phyloP scores from a whole-genome alignment of 2,113 vertebrate species.

The Pholis gunnellus region DNA sequence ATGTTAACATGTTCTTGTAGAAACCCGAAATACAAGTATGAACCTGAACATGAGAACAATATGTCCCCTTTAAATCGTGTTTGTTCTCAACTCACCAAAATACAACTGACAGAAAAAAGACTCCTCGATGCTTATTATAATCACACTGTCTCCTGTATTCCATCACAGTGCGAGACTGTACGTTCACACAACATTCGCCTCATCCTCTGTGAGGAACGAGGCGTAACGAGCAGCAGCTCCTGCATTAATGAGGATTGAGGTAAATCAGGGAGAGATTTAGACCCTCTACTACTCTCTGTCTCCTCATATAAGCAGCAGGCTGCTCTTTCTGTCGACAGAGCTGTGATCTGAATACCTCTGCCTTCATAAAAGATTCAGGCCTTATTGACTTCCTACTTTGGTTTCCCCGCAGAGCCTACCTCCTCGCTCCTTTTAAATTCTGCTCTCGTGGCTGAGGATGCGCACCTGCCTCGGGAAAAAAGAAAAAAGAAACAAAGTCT shows the following conservation, averaged over 20 bases:
- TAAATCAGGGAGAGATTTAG: conserved; percentile 81
- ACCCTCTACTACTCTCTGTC: conserved; percentile 74
- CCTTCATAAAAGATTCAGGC: conserved; percentile 94
- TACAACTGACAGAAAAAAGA: neutral
- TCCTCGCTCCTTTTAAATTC: conserved; percentile 78
- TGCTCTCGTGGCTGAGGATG: conserved; percentile 76
- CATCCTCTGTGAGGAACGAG: conserved; percentile 5
- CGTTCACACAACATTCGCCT: conserved; percentile 9
- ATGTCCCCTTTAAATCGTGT: neutral
- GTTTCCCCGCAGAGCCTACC: conserved; percentile 75
- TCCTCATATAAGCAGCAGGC: conserved; percentile 83
- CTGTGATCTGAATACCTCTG: conserved; percentile 92
- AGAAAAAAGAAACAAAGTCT: conserved; percentile 19
- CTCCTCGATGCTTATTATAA: neutral
- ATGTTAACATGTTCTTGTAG: neutral
- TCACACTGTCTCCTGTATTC: neutral
- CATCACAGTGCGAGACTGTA: conserved; percentile 12
- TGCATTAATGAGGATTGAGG: conserved; percentile 76
- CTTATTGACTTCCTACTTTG: conserved; percentile 87
- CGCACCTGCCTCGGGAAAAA: conserved; percentile 65
- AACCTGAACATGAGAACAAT: neutral
- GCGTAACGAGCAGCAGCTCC: conserved; percentile 56
- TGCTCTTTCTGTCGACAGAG: conserved; percentile 78
- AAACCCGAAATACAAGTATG: neutral
- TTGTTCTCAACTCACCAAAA: neutral